phyloP scores from a whole-genome alignment of 2,888 invertebrate genomes.

The Nomada fabriciana region DNA sequence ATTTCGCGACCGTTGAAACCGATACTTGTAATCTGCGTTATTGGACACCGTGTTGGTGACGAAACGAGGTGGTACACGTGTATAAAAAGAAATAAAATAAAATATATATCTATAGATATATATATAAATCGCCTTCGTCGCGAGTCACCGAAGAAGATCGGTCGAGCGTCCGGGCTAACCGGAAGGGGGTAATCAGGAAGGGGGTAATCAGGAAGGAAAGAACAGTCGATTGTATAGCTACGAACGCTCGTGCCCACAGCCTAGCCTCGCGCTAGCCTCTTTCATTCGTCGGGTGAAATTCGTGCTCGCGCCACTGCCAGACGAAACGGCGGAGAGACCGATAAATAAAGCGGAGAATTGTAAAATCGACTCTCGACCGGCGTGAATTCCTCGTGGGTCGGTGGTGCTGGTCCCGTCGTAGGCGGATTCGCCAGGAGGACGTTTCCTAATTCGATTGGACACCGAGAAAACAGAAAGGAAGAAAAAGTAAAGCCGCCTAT shows the following conservation, averaged over 20 bases:
- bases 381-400: conserved; percentile 12
- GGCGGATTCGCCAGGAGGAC: background rate
- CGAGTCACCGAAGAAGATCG: conserved; percentile 50
- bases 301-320: conserved; percentile 60
- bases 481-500: conserved; percentile 23
- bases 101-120: conserved; percentile 30
- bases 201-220: conserved; percentile 1
- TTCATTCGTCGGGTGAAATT: conserved; percentile 72
- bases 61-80: conserved; percentile 53
- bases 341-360: conserved; percentile 22
- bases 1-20: conserved; percentile 59
- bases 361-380: conserved; percentile 5
- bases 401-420: background rate
- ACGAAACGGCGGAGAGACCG: background rate
- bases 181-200: conserved; percentile 10
- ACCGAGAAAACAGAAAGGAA: background rate
- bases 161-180: conserved; percentile 49
- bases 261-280: conserved; percentile 64
- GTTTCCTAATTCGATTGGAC: conserved; percentile 28
- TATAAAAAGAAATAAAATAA: conserved; percentile 28
- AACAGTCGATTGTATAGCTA: conserved; percentile 56
- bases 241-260: conserved; percentile 73
- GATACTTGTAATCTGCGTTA: conserved; percentile 47
- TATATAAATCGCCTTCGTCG: conserved; percentile 53
- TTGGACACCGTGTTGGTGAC: conserved; percentile 54